These are phyloP conservation scores for Coturnix japonica DNA, from an alignment of 2,113 vertebrate genomes.

Conservation along the genomic window DNA sequence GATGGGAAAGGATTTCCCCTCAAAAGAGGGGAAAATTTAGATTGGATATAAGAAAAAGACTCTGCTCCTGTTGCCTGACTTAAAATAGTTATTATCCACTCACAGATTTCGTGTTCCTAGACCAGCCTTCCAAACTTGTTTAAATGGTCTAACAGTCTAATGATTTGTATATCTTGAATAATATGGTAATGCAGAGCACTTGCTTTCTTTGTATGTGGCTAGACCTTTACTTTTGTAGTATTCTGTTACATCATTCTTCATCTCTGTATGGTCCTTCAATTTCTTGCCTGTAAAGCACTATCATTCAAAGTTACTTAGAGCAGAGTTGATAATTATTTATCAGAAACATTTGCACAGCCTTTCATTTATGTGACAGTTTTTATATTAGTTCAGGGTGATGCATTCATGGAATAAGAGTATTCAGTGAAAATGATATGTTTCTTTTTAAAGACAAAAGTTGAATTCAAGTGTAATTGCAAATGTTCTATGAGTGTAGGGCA, in stretches of 20 bases:
- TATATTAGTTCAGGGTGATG: neutral
- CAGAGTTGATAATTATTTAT: neutral
- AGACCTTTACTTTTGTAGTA: neutral
- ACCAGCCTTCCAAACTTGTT: neutral
- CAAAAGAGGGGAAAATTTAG: too few relatives aligned
- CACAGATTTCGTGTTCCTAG: neutral
- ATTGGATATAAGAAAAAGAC: too few relatives aligned
- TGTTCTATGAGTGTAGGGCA: neutral
- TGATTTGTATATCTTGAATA: neutral
- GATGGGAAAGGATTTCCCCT: too few relatives aligned
- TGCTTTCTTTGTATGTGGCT: neutral
- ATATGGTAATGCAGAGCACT: neutral
- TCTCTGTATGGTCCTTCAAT: neutral
- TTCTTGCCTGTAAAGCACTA: neutral
- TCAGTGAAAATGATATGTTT: neutral
- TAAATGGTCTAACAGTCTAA: neutral
- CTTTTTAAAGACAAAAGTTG: neutral
- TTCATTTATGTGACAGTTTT: neutral
- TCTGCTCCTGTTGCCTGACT: neutral
- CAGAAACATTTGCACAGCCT: neutral
- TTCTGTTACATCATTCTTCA: neutral
- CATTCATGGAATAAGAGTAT: neutral
- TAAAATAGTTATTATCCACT: neutral
- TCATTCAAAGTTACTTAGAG: neutral
- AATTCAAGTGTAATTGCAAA: neutral